Evolutionary conservation across 2,113 vertebrate species (phyloP).

Genomic region (Elgaria multicarinata): DNA sequence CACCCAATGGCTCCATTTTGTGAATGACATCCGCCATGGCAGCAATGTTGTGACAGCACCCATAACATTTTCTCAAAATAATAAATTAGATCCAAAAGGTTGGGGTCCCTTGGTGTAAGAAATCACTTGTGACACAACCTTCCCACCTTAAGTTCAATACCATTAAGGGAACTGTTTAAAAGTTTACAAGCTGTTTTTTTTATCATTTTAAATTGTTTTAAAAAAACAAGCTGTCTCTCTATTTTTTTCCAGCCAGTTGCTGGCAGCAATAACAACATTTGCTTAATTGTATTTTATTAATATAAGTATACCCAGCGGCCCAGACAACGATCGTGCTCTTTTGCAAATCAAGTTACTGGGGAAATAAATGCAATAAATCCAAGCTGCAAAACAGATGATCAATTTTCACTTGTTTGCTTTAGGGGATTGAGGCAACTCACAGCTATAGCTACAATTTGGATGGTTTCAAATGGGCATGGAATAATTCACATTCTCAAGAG

Average conservation of each 20-base stretch:
- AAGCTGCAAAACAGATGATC: constrained; percentile 67
- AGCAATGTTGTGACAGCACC: too few relatives aligned
- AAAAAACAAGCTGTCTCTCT: constrained; percentile 21
- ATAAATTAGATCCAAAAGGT: too few relatives aligned
- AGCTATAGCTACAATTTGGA: constrained; percentile 50
- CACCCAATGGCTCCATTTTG: too few relatives aligned
- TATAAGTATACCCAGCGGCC: constrained; percentile 64
- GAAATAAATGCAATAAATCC: constrained; percentile 56
- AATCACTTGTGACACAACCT: too few relatives aligned
- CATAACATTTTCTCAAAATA: too few relatives aligned
- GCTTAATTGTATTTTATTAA: constrained; percentile 72
- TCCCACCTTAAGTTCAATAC: neutral
- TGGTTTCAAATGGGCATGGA: constrained; percentile 50
- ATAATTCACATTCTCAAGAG: constrained; percentile 45
- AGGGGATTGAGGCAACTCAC: constrained; percentile 43
- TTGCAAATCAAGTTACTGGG: constrained; percentile 64
- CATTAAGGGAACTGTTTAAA: neutral
- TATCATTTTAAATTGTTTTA: neutral
- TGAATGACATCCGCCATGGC: too few relatives aligned
- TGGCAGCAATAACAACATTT: constrained; percentile 64
- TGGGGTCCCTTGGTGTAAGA: too few relatives aligned
- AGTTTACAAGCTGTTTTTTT: neutral
- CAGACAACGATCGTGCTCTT: constrained; percentile 33
- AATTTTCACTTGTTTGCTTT: constrained; percentile 65
- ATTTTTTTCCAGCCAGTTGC: constrained; percentile 16